Base-by-base conservation (phyloP, 2,888 invertebrate species). In the Mythimna lalbum region DNA sequence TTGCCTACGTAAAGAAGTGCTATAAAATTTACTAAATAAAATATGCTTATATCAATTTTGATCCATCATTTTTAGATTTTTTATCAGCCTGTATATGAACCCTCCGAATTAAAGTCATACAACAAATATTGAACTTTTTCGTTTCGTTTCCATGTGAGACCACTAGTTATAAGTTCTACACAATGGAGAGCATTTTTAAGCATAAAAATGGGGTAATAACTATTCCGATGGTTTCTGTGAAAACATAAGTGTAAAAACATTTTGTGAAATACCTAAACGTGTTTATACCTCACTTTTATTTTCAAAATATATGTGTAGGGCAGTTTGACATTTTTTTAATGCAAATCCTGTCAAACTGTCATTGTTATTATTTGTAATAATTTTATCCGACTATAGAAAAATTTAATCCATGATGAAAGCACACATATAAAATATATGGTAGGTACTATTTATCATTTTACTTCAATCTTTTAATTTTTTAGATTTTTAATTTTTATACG, bases 81-180 rank as follows among this genome's bases (percentile, higher is more conserved):
- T 36, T 23, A 80, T 50, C 81, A 78, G 10, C 84, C 84, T 84
- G 79, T 82, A 78, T 69, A n/a, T 63, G 53, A 70, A 43, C 39
- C 62, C 61, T 55, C 56, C n/a, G 31, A 79, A 69, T 73, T 69
- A 63, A 76, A 69, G 60, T 68, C 23, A 57, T 57, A 76, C 68
- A 69, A 83, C 71, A 82, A 85, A 82, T 79, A 83, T 76, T 85
- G 59, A 76, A 73, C 60, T 67, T 62, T 82, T 71, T 82, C 60
- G 65, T 76, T 73, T 63, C 56, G n/a, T n/a, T 50, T 39, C 7
- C 52, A 53, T 63, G 65, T 65, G 36, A 19, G 10, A 50, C 61
- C 52, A 63, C 52, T 66, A 33, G 43, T 66, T 75, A 52, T 27
- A 56, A 56, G 39, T 21, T 63, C 21, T 33, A 53, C 47, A 55